Base-by-base conservation (phyloP, 2,113 vertebrate species). In the Periophthalmodon schlosseri region DNA sequence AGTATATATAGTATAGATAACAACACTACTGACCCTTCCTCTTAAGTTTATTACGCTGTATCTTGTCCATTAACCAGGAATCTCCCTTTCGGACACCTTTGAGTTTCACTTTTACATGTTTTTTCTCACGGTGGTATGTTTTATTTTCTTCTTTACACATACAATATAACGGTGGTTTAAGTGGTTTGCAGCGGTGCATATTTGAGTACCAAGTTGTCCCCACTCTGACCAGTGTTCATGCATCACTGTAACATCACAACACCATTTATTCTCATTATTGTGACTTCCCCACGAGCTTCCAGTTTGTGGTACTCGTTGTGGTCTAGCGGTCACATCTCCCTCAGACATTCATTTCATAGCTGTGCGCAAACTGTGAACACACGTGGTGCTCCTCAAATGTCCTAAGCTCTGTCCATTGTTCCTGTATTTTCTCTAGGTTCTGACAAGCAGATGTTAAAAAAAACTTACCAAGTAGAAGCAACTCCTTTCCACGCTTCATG, bases 381-480 rank as follows among this genome's bases (percentile, higher is more conserved):
- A 33, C 16, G 33, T 16, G 24, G 24, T 28, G 28, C 28, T 13
- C 58, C 58, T 18, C 15, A 36, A 34, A 64, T 36, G 33, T 10
- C 33, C 33, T 10, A 64, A n/a, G 15, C 61, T 64, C 33, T 34
- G 3, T 20, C 36, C 33, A 20, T 46, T 2, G 52, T 20, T 23
- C 0, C 34, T 36, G 24, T 1, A 8, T 46, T 47, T 5, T 16
- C 46, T 50, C 20, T 0, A 23, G 72, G 24, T 60, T 68, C 34
- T 2, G n/a, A 67, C 67, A 66, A 47, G 24, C 2, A 60, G 28
- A 58, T 2, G 28, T 39, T 23, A 9, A 60, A 7, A 69, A 65
- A 50, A 66, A 89, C 90, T 89, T 70, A 90, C 90, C 80, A 6
- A 88, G 72, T 46, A 80, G 34, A 46, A 86, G 54, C 1, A 89